Evolutionary conservation across 2,888 invertebrate species (phyloP).

Genomic region (Dryococelus australis): DNA sequence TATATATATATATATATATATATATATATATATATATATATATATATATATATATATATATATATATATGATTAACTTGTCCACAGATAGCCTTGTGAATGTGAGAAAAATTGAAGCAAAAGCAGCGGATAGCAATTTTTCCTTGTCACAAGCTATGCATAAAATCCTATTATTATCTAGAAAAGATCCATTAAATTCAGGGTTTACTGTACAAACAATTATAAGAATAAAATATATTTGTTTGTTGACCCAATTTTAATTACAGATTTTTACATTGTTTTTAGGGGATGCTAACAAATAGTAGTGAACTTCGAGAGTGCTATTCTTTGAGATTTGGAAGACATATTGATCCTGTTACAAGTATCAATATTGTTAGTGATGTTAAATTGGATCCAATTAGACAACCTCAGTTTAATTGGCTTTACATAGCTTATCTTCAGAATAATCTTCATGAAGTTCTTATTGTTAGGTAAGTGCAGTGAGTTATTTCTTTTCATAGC

Average conservation of each 20-base stretch:
- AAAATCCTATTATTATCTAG: too few species aligned
- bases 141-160: too few species aligned
- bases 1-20: too few species aligned
- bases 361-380: conserved; percentile 43
- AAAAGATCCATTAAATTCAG: too few species aligned
- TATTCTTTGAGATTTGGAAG: conserved; percentile 42
- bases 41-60: too few species aligned
- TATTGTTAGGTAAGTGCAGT: neutral
- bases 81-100: too few species aligned
- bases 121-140: too few species aligned
- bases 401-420: conserved; percentile 40
- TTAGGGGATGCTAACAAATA: conserved; percentile 46
- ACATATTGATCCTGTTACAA: conserved; percentile 45
- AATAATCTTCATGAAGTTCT: neutral
- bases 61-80: too few species aligned
- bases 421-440: neutral
- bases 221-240: too few species aligned
- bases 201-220: too few species aligned
- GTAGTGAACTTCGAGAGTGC: conserved; percentile 45
- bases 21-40: too few species aligned
- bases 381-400: conserved; percentile 40
- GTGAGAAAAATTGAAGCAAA: too few species aligned
- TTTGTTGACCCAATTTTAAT: neutral
- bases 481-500: neutral
- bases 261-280: conserved; percentile 25